phyloP scores from a whole-genome alignment of 2,797 vertebrate species.

The Thamnophis elegans region DNA sequence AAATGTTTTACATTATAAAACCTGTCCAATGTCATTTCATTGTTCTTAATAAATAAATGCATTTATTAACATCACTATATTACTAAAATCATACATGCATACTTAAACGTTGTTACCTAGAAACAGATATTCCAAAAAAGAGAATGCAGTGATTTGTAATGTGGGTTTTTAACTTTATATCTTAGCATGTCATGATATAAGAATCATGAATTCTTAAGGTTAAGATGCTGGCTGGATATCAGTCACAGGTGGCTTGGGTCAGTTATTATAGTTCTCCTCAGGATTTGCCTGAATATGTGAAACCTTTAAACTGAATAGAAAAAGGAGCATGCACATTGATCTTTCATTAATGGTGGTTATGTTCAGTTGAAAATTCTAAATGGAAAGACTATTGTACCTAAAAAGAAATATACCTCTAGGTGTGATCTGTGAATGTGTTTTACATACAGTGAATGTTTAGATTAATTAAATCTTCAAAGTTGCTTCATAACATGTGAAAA shows the following conservation, averaged over 20 bases:
- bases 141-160: background rate
- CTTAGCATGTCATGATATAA: background rate
- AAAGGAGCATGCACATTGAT: background rate
- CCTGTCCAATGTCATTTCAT: background rate
- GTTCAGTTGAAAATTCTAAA: background rate
- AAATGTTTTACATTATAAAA: background rate
- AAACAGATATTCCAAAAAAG: background rate
- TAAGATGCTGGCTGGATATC: background rate
- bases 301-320: background rate
- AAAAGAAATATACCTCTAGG: background rate
- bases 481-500: background rate
- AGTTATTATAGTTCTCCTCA: background rate
- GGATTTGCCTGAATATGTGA: background rate
- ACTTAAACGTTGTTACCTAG: background rate
- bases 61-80: background rate
- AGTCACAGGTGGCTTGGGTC: background rate
- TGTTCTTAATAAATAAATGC: background rate
- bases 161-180: background rate
- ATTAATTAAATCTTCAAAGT: background rate
- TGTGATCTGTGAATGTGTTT: background rate
- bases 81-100: background rate
- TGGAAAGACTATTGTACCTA: background rate
- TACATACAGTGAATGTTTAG: background rate
- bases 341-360: background rate
- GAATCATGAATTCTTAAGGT: background rate